These are phyloP conservation scores for Gallinago media DNA, from an alignment of 2,113 vertebrate genomes.

Conservation along the genomic window DNA sequence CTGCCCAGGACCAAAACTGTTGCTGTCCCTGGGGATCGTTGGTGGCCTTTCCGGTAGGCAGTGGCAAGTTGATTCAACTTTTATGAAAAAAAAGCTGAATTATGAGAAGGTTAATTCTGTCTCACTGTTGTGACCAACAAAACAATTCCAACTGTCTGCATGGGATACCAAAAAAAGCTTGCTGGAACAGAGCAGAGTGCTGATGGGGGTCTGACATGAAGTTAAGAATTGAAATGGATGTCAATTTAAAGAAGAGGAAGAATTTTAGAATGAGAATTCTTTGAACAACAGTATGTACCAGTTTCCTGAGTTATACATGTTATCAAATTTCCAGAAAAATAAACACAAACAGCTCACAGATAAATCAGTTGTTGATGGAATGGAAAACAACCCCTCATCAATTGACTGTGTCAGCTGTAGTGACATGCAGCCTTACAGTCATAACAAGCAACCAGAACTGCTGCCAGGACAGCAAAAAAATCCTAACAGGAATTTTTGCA, in stretches of 20 bases:
- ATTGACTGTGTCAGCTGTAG: neutral
- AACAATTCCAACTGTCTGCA: neutral
- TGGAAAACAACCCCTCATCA: neutral
- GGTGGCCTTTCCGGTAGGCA: neutral
- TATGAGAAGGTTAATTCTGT: neutral
- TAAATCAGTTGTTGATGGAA: neutral
- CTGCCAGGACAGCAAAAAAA: neutral
- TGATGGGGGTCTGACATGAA: neutral
- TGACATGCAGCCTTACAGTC: neutral
- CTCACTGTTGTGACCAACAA: neutral
- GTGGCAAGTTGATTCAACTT: neutral
- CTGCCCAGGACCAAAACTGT: neutral
- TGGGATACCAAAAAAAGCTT: neutral
- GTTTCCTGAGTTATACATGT: neutral
- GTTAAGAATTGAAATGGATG: neutral
- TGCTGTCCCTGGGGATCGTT: accelerated
- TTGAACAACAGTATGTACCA: neutral
- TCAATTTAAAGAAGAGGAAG: neutral
- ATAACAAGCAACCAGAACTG: neutral
- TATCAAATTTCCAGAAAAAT: neutral
- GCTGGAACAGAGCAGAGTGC: neutral
- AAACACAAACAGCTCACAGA: neutral
- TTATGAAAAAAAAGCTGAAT: neutral
- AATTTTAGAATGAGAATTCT: neutral
- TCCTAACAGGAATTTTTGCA: neutral